Evolutionary conservation across 2,113 vertebrate species (phyloP).

Genomic region (Laticauda laticaudata): DNA sequence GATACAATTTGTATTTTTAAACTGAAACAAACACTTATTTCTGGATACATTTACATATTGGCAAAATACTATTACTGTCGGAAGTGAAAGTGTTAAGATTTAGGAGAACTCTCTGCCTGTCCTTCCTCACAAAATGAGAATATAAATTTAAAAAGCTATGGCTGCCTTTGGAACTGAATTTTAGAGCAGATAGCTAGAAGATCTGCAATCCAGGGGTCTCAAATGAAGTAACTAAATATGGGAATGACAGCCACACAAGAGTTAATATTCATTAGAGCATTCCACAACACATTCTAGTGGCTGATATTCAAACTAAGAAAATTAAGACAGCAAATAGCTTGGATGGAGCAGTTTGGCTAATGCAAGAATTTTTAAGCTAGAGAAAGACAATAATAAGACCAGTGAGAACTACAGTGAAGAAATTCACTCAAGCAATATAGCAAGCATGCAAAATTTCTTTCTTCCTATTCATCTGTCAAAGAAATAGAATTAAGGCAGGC

Average conservation of each 20-base stretch:
- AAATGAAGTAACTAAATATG: not conserved
- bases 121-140: not conserved
- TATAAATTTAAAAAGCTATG: not conserved
- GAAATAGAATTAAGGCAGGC: not conserved
- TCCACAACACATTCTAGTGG: not conserved
- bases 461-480: not conserved
- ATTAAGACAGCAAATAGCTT: not conserved
- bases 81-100: not conserved
- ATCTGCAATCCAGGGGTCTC: not conserved
- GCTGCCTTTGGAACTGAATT: not conserved
- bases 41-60: not conserved
- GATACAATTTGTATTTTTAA: not conserved
- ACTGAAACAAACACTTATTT: not conserved
- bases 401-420: not conserved
- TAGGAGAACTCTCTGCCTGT: not conserved
- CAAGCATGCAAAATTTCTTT: not conserved
- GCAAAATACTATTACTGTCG: not conserved
- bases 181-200: not conserved
- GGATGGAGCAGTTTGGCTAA: too few relatives aligned
- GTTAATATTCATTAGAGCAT: not conserved
- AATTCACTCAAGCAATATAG: not conserved
- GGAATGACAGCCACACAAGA: not conserved
- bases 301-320: not conserved
- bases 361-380: not conserved
- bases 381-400: not conserved